A percentile compares a stretch with the other conserved stretches of the same genome.
These are phyloP conservation scores for Mola mola DNA, from an alignment of 2,113 vertebrate species.

Conservation along the genomic window DNA sequence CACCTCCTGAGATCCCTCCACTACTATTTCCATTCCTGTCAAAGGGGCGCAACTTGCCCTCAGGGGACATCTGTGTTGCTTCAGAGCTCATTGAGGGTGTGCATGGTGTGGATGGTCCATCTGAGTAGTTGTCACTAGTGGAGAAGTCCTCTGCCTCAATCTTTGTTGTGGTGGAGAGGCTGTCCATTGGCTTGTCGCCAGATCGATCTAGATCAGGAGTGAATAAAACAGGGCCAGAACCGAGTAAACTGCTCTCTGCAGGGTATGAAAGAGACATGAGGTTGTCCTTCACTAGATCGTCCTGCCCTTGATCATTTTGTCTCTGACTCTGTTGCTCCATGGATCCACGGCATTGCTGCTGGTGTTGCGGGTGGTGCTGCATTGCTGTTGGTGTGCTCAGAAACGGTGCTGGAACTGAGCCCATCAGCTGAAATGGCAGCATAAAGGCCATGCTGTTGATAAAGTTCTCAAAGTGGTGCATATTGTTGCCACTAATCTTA, in stretches of 20 bases:
- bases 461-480: slow-evolving; percentile 95
- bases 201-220: slow-evolving; percentile 81
- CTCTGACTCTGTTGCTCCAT: slow-evolving; percentile 67
- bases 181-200: slow-evolving; percentile 77
- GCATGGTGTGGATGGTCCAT: slow-evolving; percentile 81
- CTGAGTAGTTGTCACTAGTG: slow-evolving; percentile 86
- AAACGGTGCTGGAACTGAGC: slow-evolving; percentile 88
- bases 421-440: slow-evolving; percentile 94
- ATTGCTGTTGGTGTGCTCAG: slow-evolving; percentile 86
- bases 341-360: slow-evolving; percentile 57
- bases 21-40: slow-evolving; percentile 77
- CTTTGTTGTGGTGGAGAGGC: slow-evolving; percentile 73
- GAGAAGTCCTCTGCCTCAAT: slow-evolving; percentile 86
- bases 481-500: slow-evolving; percentile 79
- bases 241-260: slow-evolving; percentile 80
- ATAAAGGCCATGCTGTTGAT: slow-evolving; percentile 95
- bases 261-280: slow-evolving; percentile 72
- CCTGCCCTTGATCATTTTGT: slow-evolving; percentile 46
- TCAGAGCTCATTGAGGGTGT: slow-evolving; percentile 86
- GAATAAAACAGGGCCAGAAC: slow-evolving; percentile 80
- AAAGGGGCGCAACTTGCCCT: slow-evolving; percentile 81
- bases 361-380: slow-evolving; percentile 76
- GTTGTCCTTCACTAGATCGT: slow-evolving; percentile 66
- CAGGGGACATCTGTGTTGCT: slow-evolving; percentile 85
- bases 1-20: slow-evolving; percentile 20